Evolutionary conservation across 2,888 invertebrate species (phyloP), one percentile per base, ranked within the genome.

Genomic region (Dicyrtoma fusca): DNA sequence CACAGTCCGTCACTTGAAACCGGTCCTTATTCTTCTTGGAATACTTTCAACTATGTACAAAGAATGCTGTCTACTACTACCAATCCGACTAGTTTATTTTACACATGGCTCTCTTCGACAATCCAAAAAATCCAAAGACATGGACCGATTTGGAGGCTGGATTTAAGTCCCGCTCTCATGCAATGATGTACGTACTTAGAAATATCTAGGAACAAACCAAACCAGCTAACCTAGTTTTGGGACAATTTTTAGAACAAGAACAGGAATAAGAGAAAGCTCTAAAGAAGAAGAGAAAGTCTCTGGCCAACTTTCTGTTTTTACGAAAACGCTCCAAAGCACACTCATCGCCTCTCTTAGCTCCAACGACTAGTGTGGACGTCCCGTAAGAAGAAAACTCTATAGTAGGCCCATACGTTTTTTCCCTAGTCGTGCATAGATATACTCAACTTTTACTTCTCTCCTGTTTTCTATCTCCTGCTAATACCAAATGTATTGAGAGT

Each of bases 1-100:
- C 75, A 74, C 75, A 75, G 72, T 75, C 71, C 71, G 71, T 75
- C 74, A 76, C 55, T 61, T 70, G 23, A 47, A 25, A 57, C 69
- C 19, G 45, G 17, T 57, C 47, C 64, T 69, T 69, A 57, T 73
- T 49, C 53, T 57, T 44, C 47, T 45, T 65, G 55, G 21, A 49
- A 25, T 69, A 21, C 42, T 49, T 49, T 55, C 23, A 55, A 1
- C 55, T 1, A 5, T 53, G 53, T 10, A 53, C 11, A 49, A 17
- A 11, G 49, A 49, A 17, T n/a, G 49, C 34, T 34, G 34, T n/a
- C 34, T 34, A 34, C 34, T 34, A 34, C 34, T 34, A 34, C 34
- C 8, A 34, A 3, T 34, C 3, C 34, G 3, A 34, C 34, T 34
- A 34, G 34, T 8, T 34, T 34, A 34, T 34, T 34, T 34, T 34